Evolutionary conservation across 2,797 vertebrate genomes (phyloP).

Genomic region (Cacajao melanocephalus): DNA sequence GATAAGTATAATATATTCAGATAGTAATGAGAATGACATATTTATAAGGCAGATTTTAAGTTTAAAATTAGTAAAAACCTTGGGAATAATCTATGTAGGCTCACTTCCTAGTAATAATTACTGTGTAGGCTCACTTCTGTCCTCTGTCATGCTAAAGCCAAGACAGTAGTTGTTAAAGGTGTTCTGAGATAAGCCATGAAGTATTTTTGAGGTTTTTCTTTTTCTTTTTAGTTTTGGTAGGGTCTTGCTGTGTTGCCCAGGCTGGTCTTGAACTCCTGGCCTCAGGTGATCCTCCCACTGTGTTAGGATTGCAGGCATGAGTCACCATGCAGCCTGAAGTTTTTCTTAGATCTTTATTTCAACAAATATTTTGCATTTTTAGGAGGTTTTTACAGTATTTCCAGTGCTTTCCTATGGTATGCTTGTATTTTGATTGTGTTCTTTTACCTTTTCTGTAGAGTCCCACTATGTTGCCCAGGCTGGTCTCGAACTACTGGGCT

Average conservation of each 20-base stretch:
- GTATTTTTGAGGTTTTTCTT: not conserved
- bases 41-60: not conserved
- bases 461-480: no score
- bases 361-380: not conserved
- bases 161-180: not conserved
- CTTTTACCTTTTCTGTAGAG: not conserved
- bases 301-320: no score
- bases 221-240: no score
- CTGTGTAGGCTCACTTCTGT: not conserved
- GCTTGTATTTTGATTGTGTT: slow-evolving; percentile 11
- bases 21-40: not conserved
- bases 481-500: no score
- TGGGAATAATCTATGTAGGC: not conserved
- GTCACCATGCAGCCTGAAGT: not conserved
- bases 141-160: not conserved
- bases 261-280: no score
- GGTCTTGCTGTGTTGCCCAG: no score
- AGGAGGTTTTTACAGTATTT: not conserved
- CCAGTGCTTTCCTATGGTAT: not conserved
- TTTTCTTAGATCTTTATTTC: slow-evolving; percentile 43
- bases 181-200: not conserved
- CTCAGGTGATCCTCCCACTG: no score
- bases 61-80: not conserved
- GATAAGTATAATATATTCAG: not conserved
- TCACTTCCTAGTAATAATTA: no score